phyloP scores from a whole-genome alignment of 1,140 invertebrate genomes.

The Helicoverpa armigera region DNA sequence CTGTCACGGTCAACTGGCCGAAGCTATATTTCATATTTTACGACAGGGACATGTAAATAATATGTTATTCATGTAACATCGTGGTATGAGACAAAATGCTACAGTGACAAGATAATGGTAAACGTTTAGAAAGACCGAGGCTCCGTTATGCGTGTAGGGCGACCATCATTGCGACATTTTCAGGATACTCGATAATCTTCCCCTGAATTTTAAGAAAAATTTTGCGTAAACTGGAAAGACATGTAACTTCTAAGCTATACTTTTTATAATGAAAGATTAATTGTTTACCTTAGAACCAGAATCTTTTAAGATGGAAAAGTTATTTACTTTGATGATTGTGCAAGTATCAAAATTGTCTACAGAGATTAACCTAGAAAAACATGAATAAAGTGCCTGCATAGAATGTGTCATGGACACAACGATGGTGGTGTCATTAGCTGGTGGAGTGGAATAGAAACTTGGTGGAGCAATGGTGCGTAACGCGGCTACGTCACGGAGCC shows the following conservation, averaged over 20 bases:
- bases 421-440: constrained; percentile 58
- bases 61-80: constrained; percentile 13
- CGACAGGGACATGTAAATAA: constrained; percentile 31
- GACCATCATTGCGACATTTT: neutral
- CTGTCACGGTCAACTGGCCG: constrained; percentile 31
- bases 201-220: too few relatives aligned
- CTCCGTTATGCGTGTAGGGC: constrained; percentile 14
- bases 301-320: too few relatives aligned
- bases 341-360: too few relatives aligned
- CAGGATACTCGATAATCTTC: too few relatives aligned
- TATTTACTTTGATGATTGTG: too few relatives aligned
- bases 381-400: neutral
- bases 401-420: constrained; percentile 37
- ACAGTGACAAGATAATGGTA: constrained; percentile 43
- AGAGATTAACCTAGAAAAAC: too few relatives aligned
- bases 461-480: constrained; percentile 70
- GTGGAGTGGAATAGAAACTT: constrained; percentile 78
- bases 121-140: constrained; percentile 13
- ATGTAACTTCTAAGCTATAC: too few relatives aligned
- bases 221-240: too few relatives aligned
- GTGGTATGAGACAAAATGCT: constrained; percentile 23
- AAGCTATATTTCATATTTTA: constrained; percentile 25
- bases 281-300: too few relatives aligned
- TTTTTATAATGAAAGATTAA: too few relatives aligned
- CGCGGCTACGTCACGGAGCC: constrained; percentile 59